Evolutionary conservation across 2,888 invertebrate species (phyloP).

Genomic region (Caenorhabditis sinica): DNA sequence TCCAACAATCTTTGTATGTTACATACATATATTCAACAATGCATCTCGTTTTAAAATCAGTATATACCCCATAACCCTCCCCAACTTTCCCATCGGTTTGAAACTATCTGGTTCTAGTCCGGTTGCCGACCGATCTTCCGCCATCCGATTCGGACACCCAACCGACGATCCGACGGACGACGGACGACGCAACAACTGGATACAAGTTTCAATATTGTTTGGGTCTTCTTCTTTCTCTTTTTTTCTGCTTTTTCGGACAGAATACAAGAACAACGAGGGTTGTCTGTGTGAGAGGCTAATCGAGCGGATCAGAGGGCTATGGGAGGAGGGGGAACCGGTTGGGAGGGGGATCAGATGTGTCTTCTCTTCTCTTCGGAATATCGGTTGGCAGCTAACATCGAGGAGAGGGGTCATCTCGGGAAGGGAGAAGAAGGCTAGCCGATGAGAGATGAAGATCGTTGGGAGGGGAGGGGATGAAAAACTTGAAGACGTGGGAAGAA

Average conservation of each 20-base stretch:
- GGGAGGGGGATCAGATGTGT: no score
- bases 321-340: constrained; percentile 29
- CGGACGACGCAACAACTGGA: constrained; percentile 50
- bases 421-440: not conserved
- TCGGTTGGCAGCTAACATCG: constrained; percentile 5
- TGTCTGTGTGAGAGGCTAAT: constrained; percentile 41
- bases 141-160: no score
- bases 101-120: no score
- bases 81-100: no score
- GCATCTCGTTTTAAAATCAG: no score
- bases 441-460: no score
- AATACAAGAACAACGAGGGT: constrained; percentile 8
- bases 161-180: not conserved
- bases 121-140: no score
- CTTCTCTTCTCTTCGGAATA: not conserved
- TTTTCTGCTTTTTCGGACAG: no score
- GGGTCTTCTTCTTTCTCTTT: not conserved
- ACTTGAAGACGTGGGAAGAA: constrained; percentile 7
- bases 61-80: no score
- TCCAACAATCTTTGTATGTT: no score
- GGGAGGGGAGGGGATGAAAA: not conserved
- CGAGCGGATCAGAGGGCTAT: constrained; percentile 54
- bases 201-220: constrained; percentile 58
- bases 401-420: constrained; percentile 5
- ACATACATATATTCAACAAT: no score